Evolutionary conservation across 2,113 vertebrate species (phyloP).

Genomic region (Copsychus sechellarum): DNA sequence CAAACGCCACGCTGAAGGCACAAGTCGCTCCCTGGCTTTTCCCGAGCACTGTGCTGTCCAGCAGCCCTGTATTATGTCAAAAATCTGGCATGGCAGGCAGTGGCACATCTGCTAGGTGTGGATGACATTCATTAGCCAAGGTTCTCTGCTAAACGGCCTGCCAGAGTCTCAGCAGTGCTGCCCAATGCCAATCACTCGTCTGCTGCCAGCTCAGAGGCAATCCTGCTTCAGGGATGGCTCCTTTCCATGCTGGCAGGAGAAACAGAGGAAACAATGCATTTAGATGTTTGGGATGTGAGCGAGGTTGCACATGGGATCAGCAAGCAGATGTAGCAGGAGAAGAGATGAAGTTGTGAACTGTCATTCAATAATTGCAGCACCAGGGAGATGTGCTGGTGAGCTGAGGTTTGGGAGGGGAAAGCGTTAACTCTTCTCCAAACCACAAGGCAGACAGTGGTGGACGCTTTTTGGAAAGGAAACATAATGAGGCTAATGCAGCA

Average conservation of each 20-base stretch:
- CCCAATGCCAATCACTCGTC: slow-evolving; percentile 71
- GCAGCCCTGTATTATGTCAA: slow-evolving; percentile 74
- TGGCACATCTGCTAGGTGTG: slow-evolving; percentile 82
- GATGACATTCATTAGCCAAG: slow-evolving; percentile 78
- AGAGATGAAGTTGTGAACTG: slow-evolving; percentile 64
- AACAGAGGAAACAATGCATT: slow-evolving; percentile 61
- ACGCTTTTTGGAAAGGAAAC: not conserved
- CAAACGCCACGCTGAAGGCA: accelerated
- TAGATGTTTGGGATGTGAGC: slow-evolving; percentile 52
- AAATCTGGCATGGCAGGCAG: slow-evolving; percentile 74
- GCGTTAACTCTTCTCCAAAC: not conserved
- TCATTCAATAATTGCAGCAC: slow-evolving; percentile 64
- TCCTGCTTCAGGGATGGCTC: slow-evolving; percentile 68
- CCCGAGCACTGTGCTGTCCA: slow-evolving; percentile 47
- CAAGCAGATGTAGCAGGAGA: slow-evolving; percentile 63
- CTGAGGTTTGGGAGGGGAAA: not conserved
- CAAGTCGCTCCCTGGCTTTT: not conserved
- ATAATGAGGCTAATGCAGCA: not conserved
- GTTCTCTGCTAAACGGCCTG: slow-evolving; percentile 73
- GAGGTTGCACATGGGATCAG: slow-evolving; percentile 36
- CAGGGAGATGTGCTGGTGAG: not conserved
- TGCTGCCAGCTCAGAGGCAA: slow-evolving; percentile 74
- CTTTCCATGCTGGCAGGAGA: slow-evolving; percentile 70
- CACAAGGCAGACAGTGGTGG: not conserved
- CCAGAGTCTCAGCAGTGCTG: slow-evolving; percentile 74